Percentiles rank a stretch among this genome's conserved stretches.
These are phyloP conservation scores for Boulengeromyrus knoepffleri DNA, from an alignment of 2,113 vertebrate species.

Conservation along the genomic window DNA sequence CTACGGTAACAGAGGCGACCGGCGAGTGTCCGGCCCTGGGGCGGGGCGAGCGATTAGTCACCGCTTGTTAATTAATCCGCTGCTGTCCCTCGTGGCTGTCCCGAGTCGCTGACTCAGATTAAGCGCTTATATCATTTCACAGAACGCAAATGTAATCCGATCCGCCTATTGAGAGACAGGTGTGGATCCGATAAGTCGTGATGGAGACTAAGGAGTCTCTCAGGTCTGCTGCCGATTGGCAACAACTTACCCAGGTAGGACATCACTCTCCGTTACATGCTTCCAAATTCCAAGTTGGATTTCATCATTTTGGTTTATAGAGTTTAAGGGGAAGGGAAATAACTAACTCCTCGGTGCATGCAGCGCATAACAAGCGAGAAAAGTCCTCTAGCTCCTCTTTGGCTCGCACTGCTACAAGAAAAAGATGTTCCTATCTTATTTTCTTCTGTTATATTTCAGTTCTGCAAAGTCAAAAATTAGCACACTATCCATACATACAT, in stretches of 20 bases:
- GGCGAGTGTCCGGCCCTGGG: conserved; percentile 28
- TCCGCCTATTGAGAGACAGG: not conserved
- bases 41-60: conserved; percentile 45
- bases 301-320: not conserved
- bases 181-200: not conserved
- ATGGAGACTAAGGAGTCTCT: not conserved
- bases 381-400: not conserved
- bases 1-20: not conserved
- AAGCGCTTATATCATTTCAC: conserved; percentile 43
- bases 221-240: not conserved
- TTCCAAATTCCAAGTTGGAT: not conserved
- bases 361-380: not conserved
- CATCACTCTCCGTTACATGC: not conserved
- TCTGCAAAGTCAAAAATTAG: not conserved
- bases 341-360: not conserved
- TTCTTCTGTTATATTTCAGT: not conserved
- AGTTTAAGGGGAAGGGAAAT: not conserved
- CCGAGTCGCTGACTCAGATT: conserved; percentile 26
- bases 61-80: conserved; percentile 45
- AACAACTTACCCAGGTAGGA: not conserved
- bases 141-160: conserved; percentile 6
- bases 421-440: not conserved
- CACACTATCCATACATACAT: not conserved
- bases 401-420: not conserved
- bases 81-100: conserved; percentile 33